These are phyloP conservation scores for Nemurella pictetii DNA, from an alignment of 2,888 invertebrate genomes.

Conservation along the genomic window DNA sequence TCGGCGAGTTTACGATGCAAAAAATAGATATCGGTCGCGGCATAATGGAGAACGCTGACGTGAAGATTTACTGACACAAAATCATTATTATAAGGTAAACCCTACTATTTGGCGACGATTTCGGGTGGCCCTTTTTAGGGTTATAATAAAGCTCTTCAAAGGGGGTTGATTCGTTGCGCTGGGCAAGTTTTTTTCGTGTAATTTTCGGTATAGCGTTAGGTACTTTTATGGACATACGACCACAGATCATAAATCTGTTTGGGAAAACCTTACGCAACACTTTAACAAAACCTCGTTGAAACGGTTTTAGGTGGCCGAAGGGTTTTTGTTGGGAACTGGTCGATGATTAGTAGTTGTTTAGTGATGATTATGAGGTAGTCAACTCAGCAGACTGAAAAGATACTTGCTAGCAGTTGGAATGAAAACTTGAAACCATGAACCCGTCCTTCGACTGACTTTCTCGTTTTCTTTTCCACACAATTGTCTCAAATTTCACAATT, in stretches of 20 bases:
- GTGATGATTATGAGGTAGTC: neutral
- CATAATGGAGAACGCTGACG: slow-evolving; percentile 16
- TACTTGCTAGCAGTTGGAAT: neutral
- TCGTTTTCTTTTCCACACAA: too few relatives aligned
- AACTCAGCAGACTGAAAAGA: neutral
- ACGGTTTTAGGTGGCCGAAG: neutral
- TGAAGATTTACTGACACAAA: slow-evolving; percentile 19
- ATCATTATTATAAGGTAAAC: slow-evolving; percentile 25
- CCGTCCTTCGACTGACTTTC: too few relatives aligned
- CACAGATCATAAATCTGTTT: neutral
- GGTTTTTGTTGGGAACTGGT: neutral
- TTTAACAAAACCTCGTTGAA: slow-evolving; percentile 4
- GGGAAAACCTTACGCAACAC: neutral
- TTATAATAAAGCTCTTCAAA: slow-evolving; percentile 28
- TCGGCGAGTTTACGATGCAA: neutral
- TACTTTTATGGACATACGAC: slow-evolving; percentile 8
- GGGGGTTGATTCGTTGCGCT: slow-evolving; percentile 28
- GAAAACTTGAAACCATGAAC: neutral
- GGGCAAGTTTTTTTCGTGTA: slow-evolving; percentile 23
- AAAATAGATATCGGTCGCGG: neutral
- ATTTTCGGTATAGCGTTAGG: neutral
- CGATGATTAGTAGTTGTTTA: neutral
- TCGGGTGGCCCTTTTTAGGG: slow-evolving; percentile 28
- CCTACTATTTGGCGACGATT: slow-evolving; percentile 27
- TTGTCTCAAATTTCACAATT: too few relatives aligned